Evolutionary conservation across 2,888 invertebrate species (phyloP).

Genomic region (Eupithecia dodoneata): DNA sequence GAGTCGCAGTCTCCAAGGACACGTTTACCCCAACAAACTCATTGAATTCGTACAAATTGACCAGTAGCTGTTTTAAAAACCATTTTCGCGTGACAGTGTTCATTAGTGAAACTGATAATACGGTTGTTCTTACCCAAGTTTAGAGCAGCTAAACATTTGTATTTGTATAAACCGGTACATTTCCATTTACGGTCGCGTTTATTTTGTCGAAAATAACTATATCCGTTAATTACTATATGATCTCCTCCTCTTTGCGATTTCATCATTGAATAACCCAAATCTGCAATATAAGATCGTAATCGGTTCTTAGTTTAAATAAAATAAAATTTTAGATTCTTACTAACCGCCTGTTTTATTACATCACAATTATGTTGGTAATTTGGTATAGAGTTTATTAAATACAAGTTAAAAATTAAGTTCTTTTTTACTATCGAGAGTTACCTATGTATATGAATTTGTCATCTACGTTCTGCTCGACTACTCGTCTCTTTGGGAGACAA

Average conservation of each 20-base stretch:
- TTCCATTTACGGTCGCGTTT: constrained; percentile 17
- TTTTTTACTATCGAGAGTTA: no score
- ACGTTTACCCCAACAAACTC: no score
- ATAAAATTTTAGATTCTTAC: background rate
- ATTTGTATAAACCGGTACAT: constrained; percentile 26
- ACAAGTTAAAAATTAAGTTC: no score
- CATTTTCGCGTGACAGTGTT: constrained; percentile 42
- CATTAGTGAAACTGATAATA: constrained; percentile 37
- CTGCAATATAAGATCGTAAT: constrained; percentile 4
- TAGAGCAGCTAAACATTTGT: constrained; percentile 52
- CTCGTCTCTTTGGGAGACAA: no score
- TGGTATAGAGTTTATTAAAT: no score
- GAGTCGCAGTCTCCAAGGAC: no score
- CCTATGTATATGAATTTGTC: no score
- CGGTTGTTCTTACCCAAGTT: constrained; percentile 35
- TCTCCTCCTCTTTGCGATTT: constrained; percentile 32
- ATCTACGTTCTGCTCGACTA: no score
- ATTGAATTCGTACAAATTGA: background rate
- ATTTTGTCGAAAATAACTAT: constrained; percentile 13
- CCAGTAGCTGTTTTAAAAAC: background rate
- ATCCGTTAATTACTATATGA: constrained; percentile 30
- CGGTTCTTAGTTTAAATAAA: background rate
- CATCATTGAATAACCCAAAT: constrained; percentile 19
- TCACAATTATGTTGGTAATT: no score
- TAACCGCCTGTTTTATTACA: background rate